Conservation (phyloP, 1,140 invertebrate species). For the Linepithema humile region DNA sequence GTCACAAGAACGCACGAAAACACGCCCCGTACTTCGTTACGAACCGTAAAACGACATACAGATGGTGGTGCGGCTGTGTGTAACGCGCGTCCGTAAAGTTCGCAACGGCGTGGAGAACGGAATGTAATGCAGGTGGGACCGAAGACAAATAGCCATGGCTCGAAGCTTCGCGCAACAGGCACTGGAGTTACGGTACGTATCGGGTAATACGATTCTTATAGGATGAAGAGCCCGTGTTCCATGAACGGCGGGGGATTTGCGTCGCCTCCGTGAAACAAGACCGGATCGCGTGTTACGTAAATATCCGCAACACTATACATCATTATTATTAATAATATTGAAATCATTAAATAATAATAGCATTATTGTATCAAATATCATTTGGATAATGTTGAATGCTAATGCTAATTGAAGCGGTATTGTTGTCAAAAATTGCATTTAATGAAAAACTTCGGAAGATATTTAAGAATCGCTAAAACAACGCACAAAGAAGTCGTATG, state of each 20-base stretch:
- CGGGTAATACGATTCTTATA: conserved; percentile 49
- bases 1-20: conserved; percentile 7
- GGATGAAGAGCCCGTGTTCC: conserved; percentile 20
- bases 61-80: neutral
- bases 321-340: neutral
- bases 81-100: neutral
- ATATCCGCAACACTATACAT: neutral
- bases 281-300: neutral
- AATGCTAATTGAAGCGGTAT: neutral
- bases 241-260: neutral
- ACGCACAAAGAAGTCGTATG: neutral
- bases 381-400: neutral
- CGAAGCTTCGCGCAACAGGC: conserved; percentile 39
- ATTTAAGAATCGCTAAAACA: neutral
- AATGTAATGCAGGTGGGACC: conserved; percentile 40
- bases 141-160: conserved; percentile 50
- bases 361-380: neutral
- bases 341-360: too few species aligned
- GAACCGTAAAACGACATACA: neutral
- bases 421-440: neutral
- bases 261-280: neutral
- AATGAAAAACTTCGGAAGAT: neutral
- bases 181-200: conserved; percentile 14
- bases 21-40: neutral
- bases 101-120: conserved; percentile 1